Conservation (phyloP, 2,797 vertebrate species). For the Luscinia luscinia region DNA sequence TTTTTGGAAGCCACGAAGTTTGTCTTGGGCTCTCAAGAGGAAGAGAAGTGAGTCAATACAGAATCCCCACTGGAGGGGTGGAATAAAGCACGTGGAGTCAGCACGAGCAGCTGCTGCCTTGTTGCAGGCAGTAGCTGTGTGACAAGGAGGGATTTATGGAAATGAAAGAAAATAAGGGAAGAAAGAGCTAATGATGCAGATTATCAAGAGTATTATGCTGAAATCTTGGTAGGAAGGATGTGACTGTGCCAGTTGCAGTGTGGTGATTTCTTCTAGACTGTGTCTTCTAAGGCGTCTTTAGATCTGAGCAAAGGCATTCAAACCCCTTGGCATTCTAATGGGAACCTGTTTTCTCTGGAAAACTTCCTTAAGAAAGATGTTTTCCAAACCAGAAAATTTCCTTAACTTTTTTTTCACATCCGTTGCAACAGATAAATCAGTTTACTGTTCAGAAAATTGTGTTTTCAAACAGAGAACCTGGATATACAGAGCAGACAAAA, state of each 20-base stretch:
- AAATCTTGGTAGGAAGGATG: not conserved
- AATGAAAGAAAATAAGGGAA: not conserved
- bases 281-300: not conserved
- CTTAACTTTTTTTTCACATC: not conserved
- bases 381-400: not conserved
- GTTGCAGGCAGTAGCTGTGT: not conserved
- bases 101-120: not conserved
- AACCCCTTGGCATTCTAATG: not conserved
- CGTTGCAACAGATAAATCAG: not conserved
- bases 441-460: not conserved
- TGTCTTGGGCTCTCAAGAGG: not conserved
- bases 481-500: not conserved
- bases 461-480: not conserved
- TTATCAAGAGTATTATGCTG: not conserved
- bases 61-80: not conserved
- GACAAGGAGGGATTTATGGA: not conserved
- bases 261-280: not conserved
- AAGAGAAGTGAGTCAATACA: not conserved
- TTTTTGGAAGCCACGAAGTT: slow-evolving; percentile 31
- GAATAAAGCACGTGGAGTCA: not conserved
- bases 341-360: not conserved
- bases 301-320: not conserved
- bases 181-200: not conserved
- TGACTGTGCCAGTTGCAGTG: not conserved
- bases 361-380: not conserved